Base-by-base conservation (phyloP, 2,888 invertebrate species). In the Lepidocyrtoides sp. region DNA sequence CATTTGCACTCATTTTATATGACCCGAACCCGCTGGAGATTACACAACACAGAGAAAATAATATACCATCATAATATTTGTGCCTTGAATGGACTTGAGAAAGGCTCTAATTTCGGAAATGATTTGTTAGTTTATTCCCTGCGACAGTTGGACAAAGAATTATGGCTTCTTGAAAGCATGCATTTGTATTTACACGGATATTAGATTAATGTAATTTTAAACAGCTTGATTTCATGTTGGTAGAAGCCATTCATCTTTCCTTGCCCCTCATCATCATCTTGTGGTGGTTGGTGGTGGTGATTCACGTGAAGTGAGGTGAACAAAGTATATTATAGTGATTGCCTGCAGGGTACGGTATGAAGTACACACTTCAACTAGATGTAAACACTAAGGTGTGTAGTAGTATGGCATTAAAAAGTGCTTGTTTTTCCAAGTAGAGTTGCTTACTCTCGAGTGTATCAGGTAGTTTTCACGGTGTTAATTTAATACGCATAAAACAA, bases 91-190 rank as follows among this genome's bases (percentile, higher is more conserved):
- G 44, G 32, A 79, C 54, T 8, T 51, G 75, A 57, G n/a, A 51
- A 75, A 83, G 63, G 41, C 63, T 84, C 90, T 90, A 66, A 79
- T 90, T 85, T 88, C 81, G 66, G 77, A 92, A 92, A 93, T 93
- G 93, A 93, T 93, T 93, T 93, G 93, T 93, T 93, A 89, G 93
- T 93, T 93, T 93, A 92, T 91, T 92, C 91, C 77, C 36, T 84
- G 36, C 82, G 93, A 92, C 93, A 93, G 93, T 88, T 92, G 84
- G 91, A 92, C 89, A 91, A 92, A 91, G 92, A 93, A 83, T 92
- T 93, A 93, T 93, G 63, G 91, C 89, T 91, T 93, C 92, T 92
- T 92, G 92, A 92, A 93, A 93, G 93, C 12, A 75, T 14, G n/a
- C 17, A 60, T 17, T 75, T 82, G 10, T 36, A 23, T 23, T 1